A percentile compares a stretch with the other conserved stretches of the same genome.
Conservation (phyloP, 2,797 vertebrate genomes). For the Nannoperca obscura region DNA sequence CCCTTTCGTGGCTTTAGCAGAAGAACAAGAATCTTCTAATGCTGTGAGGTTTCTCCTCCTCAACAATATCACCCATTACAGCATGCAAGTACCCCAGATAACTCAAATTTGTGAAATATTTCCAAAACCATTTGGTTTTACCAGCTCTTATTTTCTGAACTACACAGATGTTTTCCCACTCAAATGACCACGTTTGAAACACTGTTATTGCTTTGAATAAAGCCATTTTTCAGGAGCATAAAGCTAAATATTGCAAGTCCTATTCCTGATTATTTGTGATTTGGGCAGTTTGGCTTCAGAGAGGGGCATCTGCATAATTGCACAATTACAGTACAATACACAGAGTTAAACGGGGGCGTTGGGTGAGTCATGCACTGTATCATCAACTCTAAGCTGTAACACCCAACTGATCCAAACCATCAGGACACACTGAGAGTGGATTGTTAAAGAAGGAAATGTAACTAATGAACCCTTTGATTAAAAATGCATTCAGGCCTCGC, state of each 20-base stretch:
- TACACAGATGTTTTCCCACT: neutral
- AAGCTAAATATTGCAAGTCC: neutral
- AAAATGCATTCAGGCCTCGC: constrained; percentile 46
- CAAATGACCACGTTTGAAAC: constrained; percentile 1
- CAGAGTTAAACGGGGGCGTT: constrained; percentile 2
- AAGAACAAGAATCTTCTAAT: too few relatives aligned
- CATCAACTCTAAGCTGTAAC: constrained; percentile 1
- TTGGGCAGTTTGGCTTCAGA: neutral
- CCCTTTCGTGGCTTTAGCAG: too few relatives aligned
- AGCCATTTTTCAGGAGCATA: constrained; percentile 4
- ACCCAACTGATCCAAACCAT: constrained; percentile 17
- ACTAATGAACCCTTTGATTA: constrained; percentile 54
- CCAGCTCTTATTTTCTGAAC: neutral
- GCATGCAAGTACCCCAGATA: too few relatives aligned
- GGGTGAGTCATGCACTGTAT: constrained; percentile 4
- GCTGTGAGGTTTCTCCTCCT: too few relatives aligned
- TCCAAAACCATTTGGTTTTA: too few relatives aligned
- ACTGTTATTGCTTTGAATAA: constrained; percentile 2
- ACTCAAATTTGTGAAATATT: too few relatives aligned
- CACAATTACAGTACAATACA: neutral
- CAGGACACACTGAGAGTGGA: constrained; percentile 9
- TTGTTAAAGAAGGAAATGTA: constrained; percentile 45
- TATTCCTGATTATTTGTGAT: neutral
- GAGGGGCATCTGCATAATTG: neutral
- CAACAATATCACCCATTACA: too few relatives aligned